A percentile compares a stretch with the other conserved stretches of the same genome.
These are phyloP conservation scores for Antedon mediterranea DNA, from an alignment of 53 echinoderm and acorn worm species.

Conservation along the genomic window DNA sequence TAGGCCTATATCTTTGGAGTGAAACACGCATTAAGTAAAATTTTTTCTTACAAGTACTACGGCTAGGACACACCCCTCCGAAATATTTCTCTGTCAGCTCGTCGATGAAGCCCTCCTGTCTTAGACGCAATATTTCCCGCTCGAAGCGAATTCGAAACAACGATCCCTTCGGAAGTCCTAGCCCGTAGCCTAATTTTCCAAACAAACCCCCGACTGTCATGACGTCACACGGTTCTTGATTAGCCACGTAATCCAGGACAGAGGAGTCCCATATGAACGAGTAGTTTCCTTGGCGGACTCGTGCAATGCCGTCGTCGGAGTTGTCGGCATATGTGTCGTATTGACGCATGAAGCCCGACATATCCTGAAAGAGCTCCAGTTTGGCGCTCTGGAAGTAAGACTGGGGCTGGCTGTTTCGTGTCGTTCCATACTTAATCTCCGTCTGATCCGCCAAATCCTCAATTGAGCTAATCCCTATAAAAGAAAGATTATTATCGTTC, in stretches of 20 bases:
- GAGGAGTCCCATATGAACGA: constrained; percentile 7
- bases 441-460: constrained; percentile 4
- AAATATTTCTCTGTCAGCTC: constrained; percentile 2
- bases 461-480: constrained; percentile 2
- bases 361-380: neutral
- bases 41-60: neutral
- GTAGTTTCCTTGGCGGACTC: constrained; percentile 3
- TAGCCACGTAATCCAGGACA: neutral
- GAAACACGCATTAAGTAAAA: no score
- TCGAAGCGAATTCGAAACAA: neutral
- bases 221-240: constrained; percentile 11
- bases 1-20: no score
- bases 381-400: constrained; percentile 5
- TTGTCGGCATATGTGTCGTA: neutral
- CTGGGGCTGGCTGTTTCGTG: constrained; percentile 1
- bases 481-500: neutral
- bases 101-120: constrained; percentile 7
- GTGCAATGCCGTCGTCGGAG: neutral
- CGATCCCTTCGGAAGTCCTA: neutral
- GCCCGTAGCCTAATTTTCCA: constrained; percentile 3
- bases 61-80: neutral
- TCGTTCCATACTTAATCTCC: neutral
- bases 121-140: neutral
- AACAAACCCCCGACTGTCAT: constrained; percentile 5
- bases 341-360: neutral